These are phyloP conservation scores for Neodiprion pinetum DNA, from an alignment of 1,140 invertebrate genomes.

Conservation along the genomic window DNA sequence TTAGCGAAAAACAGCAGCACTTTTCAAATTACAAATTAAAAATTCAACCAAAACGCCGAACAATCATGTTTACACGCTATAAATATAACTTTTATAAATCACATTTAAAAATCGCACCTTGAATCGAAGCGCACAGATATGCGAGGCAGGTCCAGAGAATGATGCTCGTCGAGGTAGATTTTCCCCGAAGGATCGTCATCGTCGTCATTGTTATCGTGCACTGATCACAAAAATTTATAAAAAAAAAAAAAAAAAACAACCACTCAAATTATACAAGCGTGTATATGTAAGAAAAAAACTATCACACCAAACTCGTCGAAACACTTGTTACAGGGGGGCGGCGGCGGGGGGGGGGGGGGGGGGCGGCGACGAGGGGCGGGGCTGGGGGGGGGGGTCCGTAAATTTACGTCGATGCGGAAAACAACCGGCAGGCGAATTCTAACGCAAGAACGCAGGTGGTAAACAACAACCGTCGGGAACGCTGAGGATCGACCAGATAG, in stretches of 20 bases:
- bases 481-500: constrained; percentile 42
- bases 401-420: too few relatives aligned
- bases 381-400: neutral
- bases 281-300: neutral
- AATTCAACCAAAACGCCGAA: too few relatives aligned
- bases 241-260: neutral
- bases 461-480: constrained; percentile 24
- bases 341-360: neutral
- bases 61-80: too few relatives aligned
- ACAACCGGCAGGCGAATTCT: too few relatives aligned
- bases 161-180: neutral
- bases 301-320: neutral
- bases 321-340: neutral
- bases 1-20: too few relatives aligned
- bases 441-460: too few relatives aligned
- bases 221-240: constrained; percentile 1
- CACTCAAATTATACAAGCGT: neutral
- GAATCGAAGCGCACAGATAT: constrained; percentile 8
- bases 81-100: too few relatives aligned
- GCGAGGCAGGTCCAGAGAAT: constrained; percentile 9
- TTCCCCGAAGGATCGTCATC: neutral
- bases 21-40: too few relatives aligned
- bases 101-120: constrained; percentile 9
- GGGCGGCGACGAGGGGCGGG: constrained; percentile 1
- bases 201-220: constrained; percentile 10